A percentile compares a stretch with the other conserved stretches of the same genome.
phyloP scores from a whole-genome alignment of 2,797 vertebrate genomes.

The Epinephelus awoara region DNA sequence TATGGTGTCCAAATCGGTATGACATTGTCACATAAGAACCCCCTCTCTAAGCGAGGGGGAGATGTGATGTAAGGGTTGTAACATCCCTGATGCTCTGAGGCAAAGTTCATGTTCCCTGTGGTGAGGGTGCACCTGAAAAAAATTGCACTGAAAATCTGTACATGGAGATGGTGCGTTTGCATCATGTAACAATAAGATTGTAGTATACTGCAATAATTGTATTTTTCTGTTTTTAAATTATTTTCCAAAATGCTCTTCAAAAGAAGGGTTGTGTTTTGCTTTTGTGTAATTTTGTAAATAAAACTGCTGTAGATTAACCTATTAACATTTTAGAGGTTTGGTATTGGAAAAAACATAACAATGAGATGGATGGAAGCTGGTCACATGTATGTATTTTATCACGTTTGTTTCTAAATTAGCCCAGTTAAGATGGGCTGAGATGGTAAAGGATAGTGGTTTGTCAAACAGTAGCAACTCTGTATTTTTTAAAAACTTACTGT shows the following conservation, averaged over 20 bases:
- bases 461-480: constrained; percentile 81
- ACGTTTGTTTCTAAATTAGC: constrained; percentile 87
- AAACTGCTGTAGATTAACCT: constrained; percentile 92
- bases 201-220: constrained; percentile 98
- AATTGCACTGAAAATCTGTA: constrained; percentile 98
- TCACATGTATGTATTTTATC: constrained; percentile 87
- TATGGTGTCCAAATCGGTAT: constrained; percentile 57
- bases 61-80: constrained; percentile 40
- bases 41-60: constrained; percentile 28
- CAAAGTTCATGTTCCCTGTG: constrained; percentile 64
- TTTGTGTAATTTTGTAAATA: constrained; percentile 98
- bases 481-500: constrained; percentile 82
- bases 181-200: constrained; percentile 95
- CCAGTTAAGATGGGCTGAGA: constrained; percentile 54
- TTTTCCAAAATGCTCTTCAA: constrained; percentile 83
- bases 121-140: constrained; percentile 82
- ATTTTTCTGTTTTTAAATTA: constrained; percentile 94
- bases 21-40: constrained; percentile 45
- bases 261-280: constrained; percentile 84
- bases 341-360: constrained; percentile 70
- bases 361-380: constrained; percentile 56
- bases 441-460: constrained; percentile 60
- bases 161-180: constrained; percentile 94
- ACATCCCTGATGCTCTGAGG: constrained; percentile 58
- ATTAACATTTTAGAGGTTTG: constrained; percentile 90